Base-by-base conservation (phyloP, 2,888 invertebrate species). In the Leucophenga maculata region DNA sequence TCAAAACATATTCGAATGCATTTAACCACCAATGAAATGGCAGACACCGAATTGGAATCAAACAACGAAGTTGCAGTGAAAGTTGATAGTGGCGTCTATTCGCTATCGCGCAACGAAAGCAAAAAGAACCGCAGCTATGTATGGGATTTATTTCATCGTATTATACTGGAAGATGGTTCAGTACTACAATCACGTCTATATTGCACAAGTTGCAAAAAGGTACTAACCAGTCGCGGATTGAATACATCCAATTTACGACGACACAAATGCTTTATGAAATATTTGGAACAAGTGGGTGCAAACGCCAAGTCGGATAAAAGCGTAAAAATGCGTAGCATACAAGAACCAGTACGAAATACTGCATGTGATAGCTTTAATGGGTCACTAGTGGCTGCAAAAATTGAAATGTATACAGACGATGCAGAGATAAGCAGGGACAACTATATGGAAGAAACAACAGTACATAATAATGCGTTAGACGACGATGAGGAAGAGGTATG, bases 171-270 rank as follows among this genome's bases (percentile, higher is more conserved):
- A 6, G 79, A 82, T 8, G 80, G 80, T 11, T 71, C 67, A 20
- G 75, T 73, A 8, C 67, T 80, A 1, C 74, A 74, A 22, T 74
- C 75, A 60, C 54, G 71, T 22, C 77, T 75, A 46, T 78, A 75
- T 55, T 80, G 80, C 20, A 26, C 72, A 20, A 79, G 80, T 16
- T 80, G 80, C 67, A 50, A 48, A 14, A 64, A 60, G 22, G 50
- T 26, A 1, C 62, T 1, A 67, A 67, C 81, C 13, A 78, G 83
- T 6, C 83, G 80, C 0, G 79, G 81, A 1, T 9, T 55, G 55
- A 81, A 82, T 3, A 80, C 80, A 0, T 80, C 80, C 9, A 80
- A 80, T 59, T 66, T 80, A 6, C 76, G 80, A 9, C 81, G 83
- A 22, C 80, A 80, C 60, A 82, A 81, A 57, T 80, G 80, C 20